Evolutionary conservation across 2,888 invertebrate genomes (phyloP).

Genomic region (Strigamia crassipes): DNA sequence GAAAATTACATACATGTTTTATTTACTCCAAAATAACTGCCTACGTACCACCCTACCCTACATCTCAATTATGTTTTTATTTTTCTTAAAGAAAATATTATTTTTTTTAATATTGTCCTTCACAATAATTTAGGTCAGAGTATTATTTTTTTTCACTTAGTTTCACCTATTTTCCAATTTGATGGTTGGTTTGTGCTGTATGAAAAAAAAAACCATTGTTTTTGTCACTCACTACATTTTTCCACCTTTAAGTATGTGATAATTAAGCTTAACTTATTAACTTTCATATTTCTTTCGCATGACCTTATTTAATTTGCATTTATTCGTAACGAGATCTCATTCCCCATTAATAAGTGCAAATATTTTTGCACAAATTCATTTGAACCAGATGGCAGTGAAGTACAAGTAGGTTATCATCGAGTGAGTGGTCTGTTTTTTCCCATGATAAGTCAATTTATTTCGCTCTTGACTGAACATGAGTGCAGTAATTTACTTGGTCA

Average conservation of each 20-base stretch:
- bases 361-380: no score
- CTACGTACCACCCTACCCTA: background rate
- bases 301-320: background rate
- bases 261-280: background rate
- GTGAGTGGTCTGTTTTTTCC: background rate
- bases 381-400: background rate
- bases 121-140: background rate
- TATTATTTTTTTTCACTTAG: background rate
- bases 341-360: no score
- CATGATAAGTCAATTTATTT: slow-evolving; percentile 11
- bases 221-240: background rate
- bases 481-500: background rate
- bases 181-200: slow-evolving; percentile 2
- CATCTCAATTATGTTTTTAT: background rate
- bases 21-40: background rate
- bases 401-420: background rate
- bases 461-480: background rate
- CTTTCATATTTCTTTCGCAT: background rate
- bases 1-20: background rate
- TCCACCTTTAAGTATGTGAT: background rate
- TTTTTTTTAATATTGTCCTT: background rate
- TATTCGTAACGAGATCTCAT: background rate
- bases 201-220: slow-evolving; percentile 1
- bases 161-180: slow-evolving; percentile 8
- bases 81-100: background rate